Base-by-base conservation (phyloP, 2,888 invertebrate species). In the Cephus sareptanus region DNA sequence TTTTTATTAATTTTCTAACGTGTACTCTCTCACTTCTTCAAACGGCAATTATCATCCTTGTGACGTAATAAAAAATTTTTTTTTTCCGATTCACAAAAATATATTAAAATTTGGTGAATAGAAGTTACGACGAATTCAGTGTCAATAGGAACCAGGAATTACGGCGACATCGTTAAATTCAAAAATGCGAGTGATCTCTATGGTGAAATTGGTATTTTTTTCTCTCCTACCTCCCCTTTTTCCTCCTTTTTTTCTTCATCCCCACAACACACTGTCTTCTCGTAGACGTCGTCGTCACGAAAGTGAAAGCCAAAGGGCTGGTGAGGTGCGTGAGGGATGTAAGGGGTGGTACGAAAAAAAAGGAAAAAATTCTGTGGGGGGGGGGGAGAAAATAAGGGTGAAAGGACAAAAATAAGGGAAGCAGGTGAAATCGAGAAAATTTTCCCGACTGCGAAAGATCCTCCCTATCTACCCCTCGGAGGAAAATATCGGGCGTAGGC, bases 371-470 rank as follows among this genome's bases (percentile, higher is more conserved):
- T 35, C 3, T n/a, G n/a, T n/a, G n/a, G n/a, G n/a, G n/a, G 34
- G 34, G 23, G n/a, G 34, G 35, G 56, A 56, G 74, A 76, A 74
- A 76, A 40, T 71, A 69, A 75, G 68, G 40, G 30, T 79, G 70
- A 79, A 75, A 34, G 70, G 73, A 79, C 77, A 80, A 78, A 80
- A 78, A 79, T 78, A 79, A 82, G 82, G 82, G 75, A 35, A 83
- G 79, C 80, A 80, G 81, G 82, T 82, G 83, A 85, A 82, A 83
- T 83, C 73, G 73, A 40, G 76, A 23, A 23, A 56, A 56, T 56
- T 9, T 40, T 56, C 56, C 6, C 56, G 23, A 56, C 56, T 56
- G 9, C 23, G 23, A 56, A 56, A 56, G 56, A 56, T 71, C 71
- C 33, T 34, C 15, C 71, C 1, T 31, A 13, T 71, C 33, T 33